These are phyloP conservation scores for Hydropsyche betteni DNA, from an alignment of 2,888 invertebrate species.

Conservation along the genomic window DNA sequence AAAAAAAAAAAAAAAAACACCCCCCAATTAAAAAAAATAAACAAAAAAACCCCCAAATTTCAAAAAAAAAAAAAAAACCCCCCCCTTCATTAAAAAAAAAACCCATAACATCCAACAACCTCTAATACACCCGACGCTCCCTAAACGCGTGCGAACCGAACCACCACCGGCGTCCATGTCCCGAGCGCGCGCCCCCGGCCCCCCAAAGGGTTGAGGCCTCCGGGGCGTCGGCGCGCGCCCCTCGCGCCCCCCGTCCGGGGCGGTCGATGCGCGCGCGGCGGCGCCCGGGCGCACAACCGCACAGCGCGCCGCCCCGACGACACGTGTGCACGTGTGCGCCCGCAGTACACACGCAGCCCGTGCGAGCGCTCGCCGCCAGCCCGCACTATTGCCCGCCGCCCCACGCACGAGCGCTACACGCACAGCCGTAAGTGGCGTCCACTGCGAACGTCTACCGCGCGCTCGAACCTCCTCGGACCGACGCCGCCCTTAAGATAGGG, in stretches of 20 bases:
- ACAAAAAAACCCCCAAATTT: too few species aligned
- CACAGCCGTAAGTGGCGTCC: too few species aligned
- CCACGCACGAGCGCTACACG: conserved; percentile 51
- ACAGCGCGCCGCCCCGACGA: conserved; percentile 57
- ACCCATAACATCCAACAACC: neutral
- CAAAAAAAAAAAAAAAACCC: too few species aligned
- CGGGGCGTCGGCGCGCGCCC: too few species aligned
- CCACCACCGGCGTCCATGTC: too few species aligned
- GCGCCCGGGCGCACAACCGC: conserved; percentile 56
- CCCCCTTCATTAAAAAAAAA: neutral
- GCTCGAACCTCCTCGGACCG: too few species aligned
- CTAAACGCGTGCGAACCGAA: neutral
- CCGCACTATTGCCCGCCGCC: neutral
- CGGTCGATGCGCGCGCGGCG: conserved; percentile 58
- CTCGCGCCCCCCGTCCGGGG: conserved; percentile 43
- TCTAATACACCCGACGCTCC: too few species aligned
- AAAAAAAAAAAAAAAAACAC: too few species aligned
- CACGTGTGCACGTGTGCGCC: conserved; percentile 55
- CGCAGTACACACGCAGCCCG: conserved; percentile 56
- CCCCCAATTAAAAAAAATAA: too few species aligned
- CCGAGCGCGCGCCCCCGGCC: too few species aligned
- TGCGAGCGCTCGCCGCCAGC: conserved; percentile 44
- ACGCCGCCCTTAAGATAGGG: too few species aligned
- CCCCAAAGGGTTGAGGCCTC: conserved; percentile 28
- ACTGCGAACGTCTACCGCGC: too few species aligned